Percentiles rank a stretch among this genome's conserved stretches.
Conservation (phyloP, 2,888 invertebrate genomes). For the Adelphocoris suturalis region DNA sequence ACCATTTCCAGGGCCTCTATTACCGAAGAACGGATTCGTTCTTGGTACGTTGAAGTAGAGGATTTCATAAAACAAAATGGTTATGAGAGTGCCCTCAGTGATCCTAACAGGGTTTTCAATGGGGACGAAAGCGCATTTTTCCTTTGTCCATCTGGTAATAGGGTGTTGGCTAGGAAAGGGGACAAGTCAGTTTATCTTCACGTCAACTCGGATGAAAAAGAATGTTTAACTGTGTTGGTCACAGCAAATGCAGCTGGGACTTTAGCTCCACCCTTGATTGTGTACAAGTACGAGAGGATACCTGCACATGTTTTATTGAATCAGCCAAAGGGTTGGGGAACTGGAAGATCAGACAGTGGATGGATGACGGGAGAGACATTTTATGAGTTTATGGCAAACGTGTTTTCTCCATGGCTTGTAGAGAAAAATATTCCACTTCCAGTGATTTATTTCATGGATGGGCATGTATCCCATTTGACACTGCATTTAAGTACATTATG, state of each 20-base stretch:
- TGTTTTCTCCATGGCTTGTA: conserved; percentile 78
- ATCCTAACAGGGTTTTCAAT: conserved; percentile 75
- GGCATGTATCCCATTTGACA: conserved; percentile 77
- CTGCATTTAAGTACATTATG: conserved; percentile 73
- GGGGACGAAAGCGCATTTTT: conserved; percentile 75
- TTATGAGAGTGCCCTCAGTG: conserved; percentile 63
- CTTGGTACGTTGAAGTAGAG: conserved; percentile 68
- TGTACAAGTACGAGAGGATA: conserved; percentile 75
- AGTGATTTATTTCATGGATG: conserved; percentile 78
- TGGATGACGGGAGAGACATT: conserved; percentile 79
- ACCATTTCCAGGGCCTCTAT: conserved; percentile 72
- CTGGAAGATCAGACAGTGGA: conserved; percentile 78
- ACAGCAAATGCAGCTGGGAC: conserved; percentile 76
- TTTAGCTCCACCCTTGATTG: conserved; percentile 73
- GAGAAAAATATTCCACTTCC: conserved; percentile 77
- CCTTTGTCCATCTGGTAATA: conserved; percentile 74
- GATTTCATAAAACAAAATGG: conserved; percentile 71
- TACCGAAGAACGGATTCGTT: conserved; percentile 69
- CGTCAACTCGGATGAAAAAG: conserved; percentile 77
- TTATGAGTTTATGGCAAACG: no score
- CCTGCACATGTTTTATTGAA: conserved; percentile 74
- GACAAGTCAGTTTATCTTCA: conserved; percentile 76
- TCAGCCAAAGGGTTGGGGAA: conserved; percentile 77
- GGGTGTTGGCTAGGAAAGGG: conserved; percentile 75
- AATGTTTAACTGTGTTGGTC: conserved; percentile 76